Base-by-base conservation (phyloP, 2,888 invertebrate species). In the Yponomeuta evonymella region DNA sequence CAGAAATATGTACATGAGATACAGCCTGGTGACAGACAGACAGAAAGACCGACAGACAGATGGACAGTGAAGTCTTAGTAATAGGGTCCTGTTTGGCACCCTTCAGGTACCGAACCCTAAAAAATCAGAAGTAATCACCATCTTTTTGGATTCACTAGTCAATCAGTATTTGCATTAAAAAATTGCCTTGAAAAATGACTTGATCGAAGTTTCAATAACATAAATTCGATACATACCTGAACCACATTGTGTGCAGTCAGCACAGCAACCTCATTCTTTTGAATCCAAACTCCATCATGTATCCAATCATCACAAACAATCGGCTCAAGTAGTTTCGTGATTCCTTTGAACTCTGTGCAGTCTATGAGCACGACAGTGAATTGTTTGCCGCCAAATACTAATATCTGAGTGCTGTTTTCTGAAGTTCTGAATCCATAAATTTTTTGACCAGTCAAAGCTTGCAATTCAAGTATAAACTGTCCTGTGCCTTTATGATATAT, bases 161-260 rank as follows among this genome's bases (percentile, higher is more conserved):
- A 23, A 23, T 23, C 23, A 23, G 23, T 23, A 23, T 23, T 23
- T 23, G 23, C 23, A 23, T 23, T 23, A 23, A 23, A 23, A 23
- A 23, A 23, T 23, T 4, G 33, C 33, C 33, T 33, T 33, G 33
- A 33, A 33, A 33, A 33, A 33, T 33, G 2, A 33, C 33, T 33
- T 33, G 33, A 43, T 43, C 43, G 43, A 1, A 43, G 43, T 43
- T 43, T 43, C 1, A 43, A 43, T 43, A 0, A 9, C 1, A 43
- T 43, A 43, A 5, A 43, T 43, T 43, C 5, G 5, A n/a, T 33
- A 33, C 82, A 77, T 75, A 90, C 92, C 80, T 94, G 83, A 1
- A 95, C 89, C 70, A 93, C 92, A 87, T 95, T 95, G 75, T 95
- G 95, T 69, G 95, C 94, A 69, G 94, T 94, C 66, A 96, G 89